Evolutionary conservation across 2,888 invertebrate species (phyloP), one percentile per base, ranked within the genome.

Genomic region (Trissoscelio sp.): DNA sequence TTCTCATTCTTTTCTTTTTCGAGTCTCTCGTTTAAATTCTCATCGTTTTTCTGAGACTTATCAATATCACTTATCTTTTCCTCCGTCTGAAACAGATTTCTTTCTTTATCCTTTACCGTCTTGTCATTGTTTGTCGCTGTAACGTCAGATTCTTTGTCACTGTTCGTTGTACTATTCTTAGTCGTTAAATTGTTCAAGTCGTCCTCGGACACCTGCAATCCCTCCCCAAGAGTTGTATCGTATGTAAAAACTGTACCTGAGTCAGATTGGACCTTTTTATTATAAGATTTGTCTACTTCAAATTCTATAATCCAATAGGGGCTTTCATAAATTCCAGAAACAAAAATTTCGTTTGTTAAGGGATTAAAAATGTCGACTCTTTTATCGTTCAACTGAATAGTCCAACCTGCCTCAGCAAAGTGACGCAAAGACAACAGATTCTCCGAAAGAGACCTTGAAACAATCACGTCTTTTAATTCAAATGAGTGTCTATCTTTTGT

Each of bases 401-500:
- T 55, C 55, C 12, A 24, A 24, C 51, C 22, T 11, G 24, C 28
- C 5, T 51, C 51, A 4, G 22, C 51, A n/a, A 51, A 51, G 31
- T 55, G 55, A 16, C 55, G 31, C 16, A 85, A 51, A 6, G 82
- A 83, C 42, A 85, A 64, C 16, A 85, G 46, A 74, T 85, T 84
- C 44, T 83, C 83, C n/a, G 75, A 55, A 4, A 24, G 24, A 4
- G 24, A 24, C 6, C 6, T 24, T 6, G 24, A 24, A 24, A 3
- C 3, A 6, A 24, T 24, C 24, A 24, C 24, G 6, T 24, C 6
- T 4, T 24, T 24, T 24, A 24, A 24, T 3, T 4, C 24, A 24
- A 24, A 24, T 24, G 24, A 6, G 3, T 4, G 3, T 24, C 3
- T 3, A 4, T 24, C 24, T 4, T 24, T 24, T 24, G 24, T 24